Percentiles rank a stretch among this genome's conserved stretches.
Evolutionary conservation across 2,113 vertebrate genomes (phyloP).

Genomic region (Anhinga rufa): DNA sequence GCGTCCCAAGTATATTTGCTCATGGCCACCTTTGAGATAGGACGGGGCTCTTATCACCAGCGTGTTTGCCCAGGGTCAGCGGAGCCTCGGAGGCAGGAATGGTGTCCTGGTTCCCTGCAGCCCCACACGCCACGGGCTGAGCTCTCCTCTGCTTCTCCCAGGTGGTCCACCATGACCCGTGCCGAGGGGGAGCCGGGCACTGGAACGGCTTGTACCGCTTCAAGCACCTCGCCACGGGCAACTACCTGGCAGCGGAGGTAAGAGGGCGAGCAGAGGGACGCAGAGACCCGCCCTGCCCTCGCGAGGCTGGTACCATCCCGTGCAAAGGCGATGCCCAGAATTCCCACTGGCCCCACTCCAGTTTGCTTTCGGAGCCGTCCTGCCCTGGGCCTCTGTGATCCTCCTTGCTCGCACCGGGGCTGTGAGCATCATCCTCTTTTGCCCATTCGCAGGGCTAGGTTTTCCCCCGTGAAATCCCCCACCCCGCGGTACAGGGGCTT

Average conservation of each 20-base stretch:
- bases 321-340: neutral
- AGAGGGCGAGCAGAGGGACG: neutral
- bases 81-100: fast-evolving
- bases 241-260: conserved; percentile 96
- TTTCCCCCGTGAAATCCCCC: too few relatives aligned
- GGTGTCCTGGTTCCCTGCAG: fast-evolving
- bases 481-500: neutral
- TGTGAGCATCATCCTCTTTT: neutral
- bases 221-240: conserved; percentile 93
- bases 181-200: conserved; percentile 92
- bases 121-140: neutral
- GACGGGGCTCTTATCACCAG: neutral
- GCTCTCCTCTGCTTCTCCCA: conserved; percentile 18
- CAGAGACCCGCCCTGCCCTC: neutral
- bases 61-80: neutral
- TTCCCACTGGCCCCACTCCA: neutral
- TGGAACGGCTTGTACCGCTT: conserved; percentile 96
- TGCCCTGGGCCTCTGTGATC: neutral
- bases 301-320: neutral
- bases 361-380: neutral
- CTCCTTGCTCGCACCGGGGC: neutral
- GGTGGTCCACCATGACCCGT: conserved; percentile 97
- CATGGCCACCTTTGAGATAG: fast-evolving
- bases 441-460: neutral
- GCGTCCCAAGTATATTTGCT: neutral